Percentiles rank a stretch among this genome's conserved stretches.
Conservation (phyloP, 2,888 invertebrate genomes). For the Lasioglossum figueresi region DNA sequence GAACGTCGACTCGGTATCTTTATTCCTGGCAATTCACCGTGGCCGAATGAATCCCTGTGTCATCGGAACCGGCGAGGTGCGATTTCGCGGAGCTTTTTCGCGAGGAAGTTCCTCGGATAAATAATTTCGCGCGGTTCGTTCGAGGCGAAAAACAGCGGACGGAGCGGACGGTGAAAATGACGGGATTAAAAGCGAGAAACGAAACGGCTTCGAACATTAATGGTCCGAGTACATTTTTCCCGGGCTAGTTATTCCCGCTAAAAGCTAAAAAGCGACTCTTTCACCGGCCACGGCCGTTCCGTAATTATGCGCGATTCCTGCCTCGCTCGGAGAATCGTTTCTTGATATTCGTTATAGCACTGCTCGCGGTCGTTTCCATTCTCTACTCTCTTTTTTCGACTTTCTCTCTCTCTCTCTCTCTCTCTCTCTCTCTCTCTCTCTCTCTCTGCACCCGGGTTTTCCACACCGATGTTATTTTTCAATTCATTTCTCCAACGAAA, state of each 20-base stretch:
- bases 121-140: slow-evolving; percentile 15
- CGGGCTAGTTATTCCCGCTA: slow-evolving; percentile 5
- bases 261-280: slow-evolving; percentile 18
- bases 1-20: background rate
- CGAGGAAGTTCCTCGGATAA: background rate
- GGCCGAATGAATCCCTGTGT: background rate
- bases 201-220: slow-evolving; percentile 18
- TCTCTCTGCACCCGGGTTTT: background rate
- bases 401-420: background rate
- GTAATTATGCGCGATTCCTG: slow-evolving; percentile 23
- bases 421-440: background rate
- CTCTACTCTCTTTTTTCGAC: background rate
- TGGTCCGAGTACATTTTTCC: slow-evolving; percentile 3
- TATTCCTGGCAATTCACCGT: background rate
- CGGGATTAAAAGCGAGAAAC: slow-evolving; percentile 11
- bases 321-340: slow-evolving; percentile 8
- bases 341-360: slow-evolving; percentile 39
- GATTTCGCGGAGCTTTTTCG: background rate
- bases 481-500: background rate
- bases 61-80: background rate
- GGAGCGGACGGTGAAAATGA: slow-evolving; percentile 17
- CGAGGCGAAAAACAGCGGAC: background rate
- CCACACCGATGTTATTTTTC: slow-evolving; percentile 17
- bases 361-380: slow-evolving; percentile 4
- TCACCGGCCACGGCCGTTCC: background rate